Percentiles rank a stretch among this genome's conserved stretches.
Evolutionary conservation across 2,113 vertebrate genomes (phyloP).

Genomic region (Picathartes gymnocephalus): DNA sequence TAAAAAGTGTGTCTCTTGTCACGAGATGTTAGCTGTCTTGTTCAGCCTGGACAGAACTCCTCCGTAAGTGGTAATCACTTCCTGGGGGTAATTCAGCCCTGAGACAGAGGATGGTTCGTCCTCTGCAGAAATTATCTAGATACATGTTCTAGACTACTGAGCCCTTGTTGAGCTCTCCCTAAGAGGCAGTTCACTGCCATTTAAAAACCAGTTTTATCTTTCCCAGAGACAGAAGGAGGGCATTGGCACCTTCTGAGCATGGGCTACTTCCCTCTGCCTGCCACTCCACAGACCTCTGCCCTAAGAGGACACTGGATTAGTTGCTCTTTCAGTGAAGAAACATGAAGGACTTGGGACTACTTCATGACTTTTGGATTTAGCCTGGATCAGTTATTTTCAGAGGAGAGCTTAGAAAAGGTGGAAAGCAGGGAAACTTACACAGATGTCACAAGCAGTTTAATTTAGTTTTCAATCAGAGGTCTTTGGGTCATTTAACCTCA

Average conservation of each 20-base stretch:
- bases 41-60: neutral
- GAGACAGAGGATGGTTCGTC: neutral
- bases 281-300: neutral
- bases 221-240: neutral
- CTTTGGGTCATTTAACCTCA: neutral
- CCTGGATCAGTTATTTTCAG: neutral
- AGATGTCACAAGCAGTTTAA: neutral
- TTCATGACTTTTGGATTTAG: neutral
- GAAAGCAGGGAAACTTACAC: neutral
- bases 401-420: neutral
- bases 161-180: neutral
- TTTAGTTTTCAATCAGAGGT: neutral
- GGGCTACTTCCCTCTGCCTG: neutral
- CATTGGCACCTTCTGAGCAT: neutral
- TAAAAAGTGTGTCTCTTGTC: neutral
- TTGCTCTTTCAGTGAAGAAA: neutral
- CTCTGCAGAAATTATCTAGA: neutral
- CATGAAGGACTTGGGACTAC: neutral
- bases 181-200: neutral
- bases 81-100: neutral
- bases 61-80: neutral
- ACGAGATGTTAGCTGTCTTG: neutral
- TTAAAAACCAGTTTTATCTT: neutral
- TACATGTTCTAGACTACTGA: neutral
- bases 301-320: neutral